A percentile compares a stretch with the other conserved stretches of the same genome.
phyloP scores from a whole-genome alignment of 1,140 invertebrate genomes.

The Panulirus ornatus region DNA sequence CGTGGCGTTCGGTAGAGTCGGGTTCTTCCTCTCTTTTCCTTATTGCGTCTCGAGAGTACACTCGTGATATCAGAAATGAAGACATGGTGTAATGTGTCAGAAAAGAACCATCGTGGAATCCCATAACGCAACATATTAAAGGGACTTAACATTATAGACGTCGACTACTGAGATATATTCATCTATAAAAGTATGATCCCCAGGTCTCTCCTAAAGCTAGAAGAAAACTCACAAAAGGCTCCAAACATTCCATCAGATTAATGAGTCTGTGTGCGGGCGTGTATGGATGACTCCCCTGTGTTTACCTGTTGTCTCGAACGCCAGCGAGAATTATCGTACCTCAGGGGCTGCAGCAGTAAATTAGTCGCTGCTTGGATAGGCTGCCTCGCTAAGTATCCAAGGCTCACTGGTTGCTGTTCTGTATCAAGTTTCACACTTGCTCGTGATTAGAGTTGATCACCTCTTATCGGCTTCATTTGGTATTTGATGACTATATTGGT shows the following conservation, averaged over 20 bases:
- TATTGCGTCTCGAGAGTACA: not conserved
- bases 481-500: not conserved
- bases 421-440: conserved; percentile 39
- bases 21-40: not conserved
- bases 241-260: conserved; percentile 70
- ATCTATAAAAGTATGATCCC: conserved; percentile 66
- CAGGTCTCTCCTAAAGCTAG: conserved; percentile 59
- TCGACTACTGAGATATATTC: conserved; percentile 36
- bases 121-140: not conserved
- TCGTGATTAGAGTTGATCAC: conserved; percentile 20
- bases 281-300: conserved; percentile 55
- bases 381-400: conserved; percentile 40
- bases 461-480: not conserved
- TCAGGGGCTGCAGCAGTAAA: conserved; percentile 49
- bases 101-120: not conserved
- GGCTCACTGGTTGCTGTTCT: conserved; percentile 26
- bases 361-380: conserved; percentile 52
- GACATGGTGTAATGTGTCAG: not conserved
- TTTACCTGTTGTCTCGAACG: conserved; percentile 59
- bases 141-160: too few species aligned
- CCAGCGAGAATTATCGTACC: conserved; percentile 56
- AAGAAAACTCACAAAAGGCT: conserved; percentile 42
- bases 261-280: conserved; percentile 58
- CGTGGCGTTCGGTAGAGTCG: not conserved
- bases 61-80: not conserved